Percentiles rank a stretch among this genome's conserved stretches.
phyloP scores from a whole-genome alignment of 1,140 invertebrate genomes.

The Arion vulgaris region DNA sequence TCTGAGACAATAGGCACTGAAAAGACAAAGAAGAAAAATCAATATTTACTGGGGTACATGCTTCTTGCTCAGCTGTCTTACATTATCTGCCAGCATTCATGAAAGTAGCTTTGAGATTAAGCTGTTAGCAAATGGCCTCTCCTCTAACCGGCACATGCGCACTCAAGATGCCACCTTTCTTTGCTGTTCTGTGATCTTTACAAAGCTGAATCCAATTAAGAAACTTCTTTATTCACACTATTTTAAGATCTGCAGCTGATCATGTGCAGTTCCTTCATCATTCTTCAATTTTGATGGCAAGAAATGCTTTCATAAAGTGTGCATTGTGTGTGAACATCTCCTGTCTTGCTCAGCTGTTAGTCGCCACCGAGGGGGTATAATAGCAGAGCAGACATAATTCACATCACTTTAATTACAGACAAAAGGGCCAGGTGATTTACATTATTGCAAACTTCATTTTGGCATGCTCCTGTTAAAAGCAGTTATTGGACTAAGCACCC shows the following conservation, averaged over 20 bases:
- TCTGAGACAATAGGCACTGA: constrained; percentile 56
- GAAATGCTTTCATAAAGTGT: constrained; percentile 1
- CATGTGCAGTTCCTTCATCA: constrained; percentile 41
- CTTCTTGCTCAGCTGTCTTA: constrained; percentile 58
- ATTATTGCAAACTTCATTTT: constrained; percentile 19
- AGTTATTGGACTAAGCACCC: constrained; percentile 6
- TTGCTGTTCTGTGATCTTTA: constrained; percentile 42
- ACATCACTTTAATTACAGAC: constrained; percentile 45
- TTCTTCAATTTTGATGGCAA: background rate
- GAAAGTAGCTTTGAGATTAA: constrained; percentile 40
- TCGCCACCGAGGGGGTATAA: constrained; percentile 10
- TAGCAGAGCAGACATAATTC: background rate
- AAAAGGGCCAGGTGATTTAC: constrained; percentile 47
- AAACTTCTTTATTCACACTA: constrained; percentile 53
- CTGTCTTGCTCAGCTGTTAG: constrained; percentile 44
- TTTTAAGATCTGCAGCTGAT: constrained; percentile 55
- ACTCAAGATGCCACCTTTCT: constrained; percentile 32
- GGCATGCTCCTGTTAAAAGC: constrained; percentile 11
- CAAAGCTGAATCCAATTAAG: constrained; percentile 57
- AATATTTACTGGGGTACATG: constrained; percentile 55
- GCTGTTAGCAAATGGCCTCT: constrained; percentile 48
- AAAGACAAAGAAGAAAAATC: constrained; percentile 66
- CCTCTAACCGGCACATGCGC: constrained; percentile 29
- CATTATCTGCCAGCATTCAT: constrained; percentile 51
- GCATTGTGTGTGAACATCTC: background rate